Base-by-base conservation (phyloP, 2,888 invertebrate species). In the Ceraclea dissimilis region DNA sequence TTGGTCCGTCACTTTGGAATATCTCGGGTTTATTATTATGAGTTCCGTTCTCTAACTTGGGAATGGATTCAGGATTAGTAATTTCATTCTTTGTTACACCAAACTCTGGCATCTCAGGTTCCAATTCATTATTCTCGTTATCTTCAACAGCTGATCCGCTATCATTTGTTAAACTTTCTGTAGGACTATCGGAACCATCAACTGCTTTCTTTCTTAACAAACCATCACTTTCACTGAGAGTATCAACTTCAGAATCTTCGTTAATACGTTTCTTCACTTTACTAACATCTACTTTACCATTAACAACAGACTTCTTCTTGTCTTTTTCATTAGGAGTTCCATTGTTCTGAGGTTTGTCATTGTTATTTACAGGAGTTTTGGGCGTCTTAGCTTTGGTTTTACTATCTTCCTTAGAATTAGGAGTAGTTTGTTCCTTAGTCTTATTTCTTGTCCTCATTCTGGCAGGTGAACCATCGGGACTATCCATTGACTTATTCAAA, bases 371-470 rank as follows among this genome's bases (percentile, higher is more conserved):
- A 11, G 58, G 62, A 17, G 60, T 46, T 52, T 76, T 76, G 56
- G 68, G 59, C 51, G 70, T 66, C 68, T 75, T 76, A 61, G 64
- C 73, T 69, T 69, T 75, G 72, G 56, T 21, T 68, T 61, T 78
- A 52, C 77, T 78, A 63, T 76, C 77, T 22, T 60, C 60, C 67
- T 76, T 76, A 20, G 71, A 71, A 66, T 71, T 75, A 52, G 78
- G 76, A 63, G 76, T 76, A 64, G 79, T 81, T 70, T 84, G 83
- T 74, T 91, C 86, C 75, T 90, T 89, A 52, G 86, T 83, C 66
- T 88, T 86, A 72, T 91, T 90, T 66, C 93, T 79, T 61, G 93
- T 93, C 70, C 92, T 83, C 88, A 92, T 91, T 72, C 92, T 84
- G 70, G 89, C 90, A 52, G 92, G 92, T 69, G 88, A 88, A 68